A percentile compares a stretch with the other conserved stretches of the same genome.
These are phyloP conservation scores for Nasalis larvatus DNA, from an alignment of 2,113 vertebrate genomes.

Conservation along the genomic window DNA sequence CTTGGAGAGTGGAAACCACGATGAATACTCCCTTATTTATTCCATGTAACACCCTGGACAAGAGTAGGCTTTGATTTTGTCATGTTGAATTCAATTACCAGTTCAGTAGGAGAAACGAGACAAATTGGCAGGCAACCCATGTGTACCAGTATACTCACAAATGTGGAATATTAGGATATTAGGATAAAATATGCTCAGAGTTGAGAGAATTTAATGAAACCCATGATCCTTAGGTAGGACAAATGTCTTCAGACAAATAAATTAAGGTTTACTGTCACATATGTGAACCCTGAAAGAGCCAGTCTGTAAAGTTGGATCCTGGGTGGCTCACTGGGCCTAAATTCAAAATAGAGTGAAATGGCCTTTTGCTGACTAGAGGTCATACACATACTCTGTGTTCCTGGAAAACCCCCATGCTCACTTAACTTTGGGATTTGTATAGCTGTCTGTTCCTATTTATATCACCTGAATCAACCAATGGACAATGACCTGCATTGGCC, in stretches of 20 bases:
- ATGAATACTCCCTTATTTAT: neutral
- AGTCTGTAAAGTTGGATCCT: neutral
- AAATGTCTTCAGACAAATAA: neutral
- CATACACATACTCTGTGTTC: neutral
- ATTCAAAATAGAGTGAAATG: neutral
- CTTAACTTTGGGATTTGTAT: neutral
- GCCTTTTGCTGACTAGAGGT: neutral
- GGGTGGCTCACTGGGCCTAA: neutral
- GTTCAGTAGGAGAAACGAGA: neutral
- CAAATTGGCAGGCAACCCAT: neutral
- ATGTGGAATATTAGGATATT: neutral
- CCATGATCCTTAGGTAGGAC: neutral
- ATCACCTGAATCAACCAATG: neutral
- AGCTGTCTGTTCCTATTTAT: neutral
- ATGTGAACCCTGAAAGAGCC: neutral
- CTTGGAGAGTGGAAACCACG: neutral
- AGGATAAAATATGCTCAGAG: neutral
- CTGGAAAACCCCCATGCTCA: neutral
- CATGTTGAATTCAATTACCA: neutral
- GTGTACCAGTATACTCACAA: neutral
- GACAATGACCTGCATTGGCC: neutral
- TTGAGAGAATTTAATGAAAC: neutral
- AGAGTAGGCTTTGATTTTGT: neutral
- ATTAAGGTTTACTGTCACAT: neutral
- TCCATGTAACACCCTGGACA: neutral